Conservation (phyloP, 2,797 vertebrate species). For the Hypotaenidia philippensis region DNA sequence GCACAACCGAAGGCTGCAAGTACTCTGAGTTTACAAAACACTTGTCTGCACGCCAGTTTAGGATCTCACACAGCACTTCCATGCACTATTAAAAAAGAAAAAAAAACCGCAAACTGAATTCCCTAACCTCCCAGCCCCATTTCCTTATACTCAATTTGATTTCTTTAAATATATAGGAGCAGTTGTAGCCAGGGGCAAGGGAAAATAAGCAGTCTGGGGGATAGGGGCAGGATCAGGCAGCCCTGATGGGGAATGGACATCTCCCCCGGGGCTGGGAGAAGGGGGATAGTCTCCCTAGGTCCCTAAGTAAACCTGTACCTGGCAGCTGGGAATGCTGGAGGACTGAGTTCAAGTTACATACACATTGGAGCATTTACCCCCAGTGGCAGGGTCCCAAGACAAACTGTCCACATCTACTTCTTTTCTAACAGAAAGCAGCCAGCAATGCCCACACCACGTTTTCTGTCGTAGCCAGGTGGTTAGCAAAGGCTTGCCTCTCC, state of each 20-base stretch:
- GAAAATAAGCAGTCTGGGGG: background rate
- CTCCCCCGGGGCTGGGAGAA: background rate
- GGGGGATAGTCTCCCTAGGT: background rate
- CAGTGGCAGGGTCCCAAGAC: background rate
- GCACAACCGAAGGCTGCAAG: background rate
- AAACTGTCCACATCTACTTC: background rate
- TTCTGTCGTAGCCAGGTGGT: background rate
- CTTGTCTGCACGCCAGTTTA: background rate
- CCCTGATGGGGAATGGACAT: background rate
- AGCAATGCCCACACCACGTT: background rate
- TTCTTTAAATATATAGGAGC: background rate
- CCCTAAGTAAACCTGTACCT: background rate
- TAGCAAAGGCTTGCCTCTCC: background rate
- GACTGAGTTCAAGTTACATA: background rate
- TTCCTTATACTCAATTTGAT: background rate
- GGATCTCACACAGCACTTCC: background rate
- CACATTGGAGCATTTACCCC: background rate
- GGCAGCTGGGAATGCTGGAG: background rate
- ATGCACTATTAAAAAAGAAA: background rate
- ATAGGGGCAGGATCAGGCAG: background rate
- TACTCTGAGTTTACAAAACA: conserved; percentile 59
- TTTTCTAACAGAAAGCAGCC: background rate
- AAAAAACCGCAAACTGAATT: background rate
- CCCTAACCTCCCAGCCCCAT: background rate
- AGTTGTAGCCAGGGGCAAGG: background rate